A percentile compares a stretch with the other conserved stretches of the same genome.
Evolutionary conservation across 1,140 invertebrate genomes (phyloP).

Genomic region (Drosophila bocqueti): DNA sequence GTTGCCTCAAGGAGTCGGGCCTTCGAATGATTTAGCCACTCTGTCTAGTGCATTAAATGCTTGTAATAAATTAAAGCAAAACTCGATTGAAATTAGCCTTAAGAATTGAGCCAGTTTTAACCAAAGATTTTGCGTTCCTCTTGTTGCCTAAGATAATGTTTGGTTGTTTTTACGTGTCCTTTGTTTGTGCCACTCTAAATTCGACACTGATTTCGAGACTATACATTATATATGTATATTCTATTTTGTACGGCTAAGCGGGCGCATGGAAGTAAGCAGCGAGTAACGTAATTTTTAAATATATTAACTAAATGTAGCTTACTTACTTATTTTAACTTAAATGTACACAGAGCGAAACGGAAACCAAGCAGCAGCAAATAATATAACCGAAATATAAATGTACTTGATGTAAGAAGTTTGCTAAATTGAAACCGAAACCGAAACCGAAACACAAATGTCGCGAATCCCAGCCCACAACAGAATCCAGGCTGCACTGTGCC

Average conservation of each 20-base stretch:
- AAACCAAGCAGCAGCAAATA: constrained; percentile 40
- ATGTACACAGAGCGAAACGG: constrained; percentile 62
- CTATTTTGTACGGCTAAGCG: constrained; percentile 27
- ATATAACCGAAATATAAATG: constrained; percentile 74
- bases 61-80: constrained; percentile 56
- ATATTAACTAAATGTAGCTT: constrained; percentile 77
- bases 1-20: constrained; percentile 47
- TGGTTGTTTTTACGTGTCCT: constrained; percentile 16
- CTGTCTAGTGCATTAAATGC: constrained; percentile 74
- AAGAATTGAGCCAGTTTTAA: constrained; percentile 60
- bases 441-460: constrained; percentile 49
- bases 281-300: constrained; percentile 79
- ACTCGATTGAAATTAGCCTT: constrained; percentile 53
- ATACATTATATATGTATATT: constrained; percentile 2
- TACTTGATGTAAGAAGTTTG: constrained; percentile 81
- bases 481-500: constrained; percentile 19
- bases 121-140: constrained; percentile 76
- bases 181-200: constrained; percentile 9
- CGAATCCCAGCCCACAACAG: constrained; percentile 38
- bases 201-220: neutral
- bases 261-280: constrained; percentile 54
- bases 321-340: constrained; percentile 80
- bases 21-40: constrained; percentile 63
- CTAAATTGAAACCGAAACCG: constrained; percentile 60
- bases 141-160: constrained; percentile 37